Evolutionary conservation across 2,113 vertebrate species (phyloP).

Genomic region (Oceanites oceanicus): DNA sequence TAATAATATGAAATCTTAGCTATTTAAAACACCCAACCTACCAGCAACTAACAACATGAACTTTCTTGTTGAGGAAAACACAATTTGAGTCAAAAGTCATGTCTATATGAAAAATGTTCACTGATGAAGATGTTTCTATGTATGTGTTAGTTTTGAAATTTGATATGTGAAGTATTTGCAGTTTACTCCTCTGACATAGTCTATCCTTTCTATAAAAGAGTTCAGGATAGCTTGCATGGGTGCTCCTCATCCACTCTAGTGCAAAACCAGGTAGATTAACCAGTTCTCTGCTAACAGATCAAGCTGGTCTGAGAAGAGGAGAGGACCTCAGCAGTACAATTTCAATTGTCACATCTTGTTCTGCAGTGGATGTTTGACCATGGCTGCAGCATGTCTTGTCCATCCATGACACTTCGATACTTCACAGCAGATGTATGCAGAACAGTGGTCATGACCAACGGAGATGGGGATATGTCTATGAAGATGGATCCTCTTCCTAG

Average conservation of each 20-base stretch:
- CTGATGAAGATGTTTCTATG: background rate
- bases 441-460: background rate
- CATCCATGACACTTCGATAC: background rate
- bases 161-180: background rate
- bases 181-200: background rate
- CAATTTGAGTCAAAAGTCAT: background rate
- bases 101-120: background rate
- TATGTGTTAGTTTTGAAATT: background rate
- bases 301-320: background rate
- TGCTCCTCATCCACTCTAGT: background rate
- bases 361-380: background rate
- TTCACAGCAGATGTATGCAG: background rate
- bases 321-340: background rate
- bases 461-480: background rate
- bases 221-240: accelerated
- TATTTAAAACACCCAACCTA: background rate
- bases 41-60: background rate
- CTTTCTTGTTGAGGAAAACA: background rate
- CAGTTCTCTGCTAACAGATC: background rate
- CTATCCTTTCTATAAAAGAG: background rate
- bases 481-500: background rate
- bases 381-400: background rate
- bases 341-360: background rate
- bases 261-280: background rate
- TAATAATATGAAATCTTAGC: background rate